Evolutionary conservation across 1,140 invertebrate genomes (phyloP), one percentile per base, ranked within the genome.

Genomic region (Philotrypesis tridentata): DNA sequence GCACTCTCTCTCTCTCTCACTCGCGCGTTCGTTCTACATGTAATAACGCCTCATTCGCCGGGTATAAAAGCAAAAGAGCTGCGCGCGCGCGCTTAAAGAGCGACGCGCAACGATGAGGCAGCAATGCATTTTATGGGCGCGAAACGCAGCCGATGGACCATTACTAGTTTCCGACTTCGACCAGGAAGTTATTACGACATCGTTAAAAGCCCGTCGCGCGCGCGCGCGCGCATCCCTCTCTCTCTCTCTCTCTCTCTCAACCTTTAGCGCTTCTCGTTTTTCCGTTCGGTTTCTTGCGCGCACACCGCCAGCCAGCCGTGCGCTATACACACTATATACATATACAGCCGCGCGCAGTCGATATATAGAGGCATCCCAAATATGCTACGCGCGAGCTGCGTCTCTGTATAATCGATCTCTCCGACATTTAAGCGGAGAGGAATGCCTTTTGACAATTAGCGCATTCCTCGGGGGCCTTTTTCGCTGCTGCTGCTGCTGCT

Each of bases 161-260:
- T 88, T 87, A 79, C 83, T 84, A 85, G 83, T 82, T 87, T 86
- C 85, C 84, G 82, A 85, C 75, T 89, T 82, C 43, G 80, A 85
- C 85, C 82, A 83, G 84, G 79, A 89, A 90, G 85, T 90, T 88
- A 87, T 90, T 90, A 88, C 88, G 86, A 88, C 85, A 87, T 89
- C 85, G 88, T 89, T 89, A 89, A 85, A 84, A 78, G 23, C 21
- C 33, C 37, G 23, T 25, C 23, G 27, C 25, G n/a, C n/a, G 21
- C 23, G 6, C 23, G 21, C 60, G 60, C 61, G 60, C 60, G 2
- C 23, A 65, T 27, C 61, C 27, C 27, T 29, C 61, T 21, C 12
- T 17, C 48, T 55, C 17, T 25, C 3, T 8, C 61, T 37, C 33
- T 37, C 33, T 37, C 33, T 37, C 33, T 37, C 33, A 37, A 37